phyloP scores from a whole-genome alignment of 2,888 invertebrate genomes.

The Dione juno region DNA sequence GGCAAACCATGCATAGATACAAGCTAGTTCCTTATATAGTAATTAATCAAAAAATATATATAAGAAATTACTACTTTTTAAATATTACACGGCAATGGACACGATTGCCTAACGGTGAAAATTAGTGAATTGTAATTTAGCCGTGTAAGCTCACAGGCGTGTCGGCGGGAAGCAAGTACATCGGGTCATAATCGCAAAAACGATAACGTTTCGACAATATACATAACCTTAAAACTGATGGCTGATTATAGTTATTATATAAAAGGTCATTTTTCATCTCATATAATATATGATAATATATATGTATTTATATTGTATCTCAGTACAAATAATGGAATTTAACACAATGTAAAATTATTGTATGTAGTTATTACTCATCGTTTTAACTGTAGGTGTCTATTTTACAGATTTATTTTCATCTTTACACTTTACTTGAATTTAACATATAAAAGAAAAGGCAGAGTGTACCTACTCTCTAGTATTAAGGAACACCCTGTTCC shows the following conservation, averaged over 20 bases:
- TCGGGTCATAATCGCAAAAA: slow-evolving; percentile 1
- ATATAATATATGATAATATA: background rate
- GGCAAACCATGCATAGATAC: too few species aligned
- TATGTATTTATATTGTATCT: background rate
- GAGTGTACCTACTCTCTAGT: too few species aligned
- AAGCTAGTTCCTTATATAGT: too few species aligned
- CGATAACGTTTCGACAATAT: slow-evolving; percentile 18
- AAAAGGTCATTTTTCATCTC: background rate
- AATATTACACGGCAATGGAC: slow-evolving; percentile 33
- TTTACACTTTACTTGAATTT: too few species aligned
- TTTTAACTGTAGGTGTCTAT: background rate
- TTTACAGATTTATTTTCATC: too few species aligned
- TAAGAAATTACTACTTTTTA: background rate
- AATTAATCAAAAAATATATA: too few species aligned
- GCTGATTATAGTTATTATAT: slow-evolving; percentile 8
- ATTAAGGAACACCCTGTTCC: too few species aligned
- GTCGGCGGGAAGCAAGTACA: slow-evolving; percentile 52
- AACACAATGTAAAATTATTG: background rate
- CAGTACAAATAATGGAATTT: background rate
- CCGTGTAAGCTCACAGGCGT: slow-evolving; percentile 60
- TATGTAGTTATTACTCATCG: background rate
- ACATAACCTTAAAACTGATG: slow-evolving; percentile 18
- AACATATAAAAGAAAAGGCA: too few species aligned
- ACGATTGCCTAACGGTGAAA: slow-evolving; percentile 40
- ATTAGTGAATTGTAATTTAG: slow-evolving; percentile 46